Conservation (phyloP, 2,888 invertebrate species). For the Nephrotoma appendiculata region DNA sequence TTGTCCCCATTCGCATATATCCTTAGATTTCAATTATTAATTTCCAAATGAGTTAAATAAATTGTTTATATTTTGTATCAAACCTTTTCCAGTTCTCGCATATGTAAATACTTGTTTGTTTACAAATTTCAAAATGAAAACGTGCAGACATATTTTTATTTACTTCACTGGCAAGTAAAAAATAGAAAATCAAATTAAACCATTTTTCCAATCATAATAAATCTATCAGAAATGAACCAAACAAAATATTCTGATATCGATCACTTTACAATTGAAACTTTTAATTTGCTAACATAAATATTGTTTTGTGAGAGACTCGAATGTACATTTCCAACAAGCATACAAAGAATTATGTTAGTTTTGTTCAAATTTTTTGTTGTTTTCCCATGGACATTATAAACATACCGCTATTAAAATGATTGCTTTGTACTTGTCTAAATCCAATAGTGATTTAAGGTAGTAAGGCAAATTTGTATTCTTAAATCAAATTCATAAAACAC, state of each 20-base stretch:
- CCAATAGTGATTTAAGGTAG: not conserved
- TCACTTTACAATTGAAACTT: not conserved
- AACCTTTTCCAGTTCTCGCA: no score
- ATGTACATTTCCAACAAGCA: not conserved
- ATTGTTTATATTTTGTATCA: no score
- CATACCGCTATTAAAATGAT: not conserved
- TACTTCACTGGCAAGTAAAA: not conserved
- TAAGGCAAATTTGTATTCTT: not conserved
- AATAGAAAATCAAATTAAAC: not conserved
- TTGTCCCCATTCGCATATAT: no score
- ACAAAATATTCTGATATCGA: not conserved
- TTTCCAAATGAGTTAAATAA: no score
- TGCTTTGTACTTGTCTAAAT: not conserved
- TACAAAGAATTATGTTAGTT: not conserved
- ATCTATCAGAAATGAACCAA: not conserved
- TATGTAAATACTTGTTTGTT: no score
- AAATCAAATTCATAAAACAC: not conserved
- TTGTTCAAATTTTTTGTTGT: not conserved
- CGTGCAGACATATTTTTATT: no score
- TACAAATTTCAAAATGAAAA: no score
- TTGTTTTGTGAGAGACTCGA: not conserved
- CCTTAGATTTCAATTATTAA: no score
- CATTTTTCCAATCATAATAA: not conserved
- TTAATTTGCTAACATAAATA: not conserved
- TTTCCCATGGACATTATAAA: not conserved